A percentile compares a stretch with the other conserved stretches of the same genome.
phyloP scores from a whole-genome alignment of 2,113 vertebrate genomes.

The Atrichornis clamosus region DNA sequence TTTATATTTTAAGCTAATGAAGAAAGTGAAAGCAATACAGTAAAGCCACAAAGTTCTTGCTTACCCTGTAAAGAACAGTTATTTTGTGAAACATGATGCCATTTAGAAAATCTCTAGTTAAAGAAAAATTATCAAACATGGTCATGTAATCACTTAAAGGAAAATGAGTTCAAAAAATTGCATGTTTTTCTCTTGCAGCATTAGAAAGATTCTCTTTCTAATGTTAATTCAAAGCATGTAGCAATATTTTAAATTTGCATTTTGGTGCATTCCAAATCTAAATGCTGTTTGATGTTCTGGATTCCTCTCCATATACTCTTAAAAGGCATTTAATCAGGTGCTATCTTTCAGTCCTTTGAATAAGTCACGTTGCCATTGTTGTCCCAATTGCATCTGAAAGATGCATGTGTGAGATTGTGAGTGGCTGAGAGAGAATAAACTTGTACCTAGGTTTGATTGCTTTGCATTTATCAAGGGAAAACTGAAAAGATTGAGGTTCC shows the following conservation, averaged over 20 bases:
- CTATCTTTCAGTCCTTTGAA: not conserved
- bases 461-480: not conserved
- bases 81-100: not conserved
- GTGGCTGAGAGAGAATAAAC: not conserved
- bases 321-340: not conserved
- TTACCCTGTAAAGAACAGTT: not conserved
- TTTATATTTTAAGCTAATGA: not conserved
- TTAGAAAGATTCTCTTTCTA: not conserved
- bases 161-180: not conserved
- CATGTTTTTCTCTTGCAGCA: not conserved
- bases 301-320: not conserved
- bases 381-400: constrained; percentile 20
- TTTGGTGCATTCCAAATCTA: not conserved
- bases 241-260: not conserved
- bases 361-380: not conserved
- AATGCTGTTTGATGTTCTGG: not conserved
- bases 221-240: not conserved
- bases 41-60: not conserved
- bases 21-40: not conserved
- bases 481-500: not conserved
- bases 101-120: not conserved
- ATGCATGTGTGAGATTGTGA: constrained; percentile 7
- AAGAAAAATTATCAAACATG: not conserved
- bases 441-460: not conserved
- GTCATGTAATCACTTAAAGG: not conserved